Evolutionary conservation across 2,797 vertebrate species (phyloP).

Genomic region (Leptodactylus fallax): DNA sequence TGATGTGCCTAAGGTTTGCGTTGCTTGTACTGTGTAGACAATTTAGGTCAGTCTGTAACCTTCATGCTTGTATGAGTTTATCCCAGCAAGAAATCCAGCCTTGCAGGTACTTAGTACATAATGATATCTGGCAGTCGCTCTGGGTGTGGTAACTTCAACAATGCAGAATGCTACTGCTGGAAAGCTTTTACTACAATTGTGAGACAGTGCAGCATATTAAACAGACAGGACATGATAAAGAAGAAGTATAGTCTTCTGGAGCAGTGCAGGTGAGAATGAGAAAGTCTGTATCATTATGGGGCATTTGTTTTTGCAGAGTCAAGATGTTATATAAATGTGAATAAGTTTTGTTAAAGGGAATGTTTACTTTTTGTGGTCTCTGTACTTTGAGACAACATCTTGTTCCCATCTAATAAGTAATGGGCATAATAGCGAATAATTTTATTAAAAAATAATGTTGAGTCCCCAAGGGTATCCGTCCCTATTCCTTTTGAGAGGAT

Average conservation of each 20-base stretch:
- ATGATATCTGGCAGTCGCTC: conserved; percentile 57
- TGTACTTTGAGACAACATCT: too few relatives aligned
- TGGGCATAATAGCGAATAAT: too few relatives aligned
- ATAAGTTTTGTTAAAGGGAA: background rate
- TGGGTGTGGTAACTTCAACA: conserved; percentile 52
- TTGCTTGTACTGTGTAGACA: conserved; percentile 40
- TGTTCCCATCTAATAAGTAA: too few relatives aligned
- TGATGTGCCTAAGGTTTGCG: conserved; percentile 21
- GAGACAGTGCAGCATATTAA: conserved; percentile 3
- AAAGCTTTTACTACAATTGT: conserved; percentile 22
- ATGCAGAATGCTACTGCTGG: conserved; percentile 23
- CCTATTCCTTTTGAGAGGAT: too few relatives aligned
- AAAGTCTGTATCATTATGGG: background rate
- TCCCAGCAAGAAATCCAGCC: conserved; percentile 53
- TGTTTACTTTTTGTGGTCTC: too few relatives aligned
- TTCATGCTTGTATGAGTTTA: conserved; percentile 56
- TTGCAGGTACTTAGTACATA: conserved; percentile 53
- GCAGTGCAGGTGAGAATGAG: background rate
- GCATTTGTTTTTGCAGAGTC: background rate
- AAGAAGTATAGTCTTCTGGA: background rate
- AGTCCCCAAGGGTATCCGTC: too few relatives aligned
- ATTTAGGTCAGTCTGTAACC: conserved; percentile 55
- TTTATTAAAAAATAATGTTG: too few relatives aligned
- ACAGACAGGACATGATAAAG: background rate
- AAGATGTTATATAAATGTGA: background rate